A percentile compares a stretch with the other conserved stretches of the same genome.
These are phyloP conservation scores for Agriopis leucophaearia DNA, from an alignment of 2,888 invertebrate species.

Conservation along the genomic window DNA sequence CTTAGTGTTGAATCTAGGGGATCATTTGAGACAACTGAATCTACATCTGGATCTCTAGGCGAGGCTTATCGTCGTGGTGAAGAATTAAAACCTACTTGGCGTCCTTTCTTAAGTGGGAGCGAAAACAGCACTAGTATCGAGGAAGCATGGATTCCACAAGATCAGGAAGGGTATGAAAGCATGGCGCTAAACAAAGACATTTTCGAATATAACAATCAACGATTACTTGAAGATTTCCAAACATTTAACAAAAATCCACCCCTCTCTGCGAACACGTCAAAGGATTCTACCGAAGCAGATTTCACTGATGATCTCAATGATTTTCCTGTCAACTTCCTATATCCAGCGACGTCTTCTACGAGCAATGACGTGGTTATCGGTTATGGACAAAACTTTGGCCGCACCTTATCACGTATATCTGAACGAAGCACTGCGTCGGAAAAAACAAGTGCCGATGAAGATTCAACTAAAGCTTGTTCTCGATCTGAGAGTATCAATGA, in stretches of 20 bases:
- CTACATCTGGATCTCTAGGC: constrained; percentile 91
- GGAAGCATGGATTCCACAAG: constrained; percentile 93
- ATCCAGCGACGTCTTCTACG: constrained; percentile 88
- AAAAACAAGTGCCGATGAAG: constrained; percentile 94
- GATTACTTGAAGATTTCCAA: constrained; percentile 81
- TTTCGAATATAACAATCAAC: constrained; percentile 79
- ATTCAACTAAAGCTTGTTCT: constrained; percentile 94
- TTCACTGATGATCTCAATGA: constrained; percentile 92
- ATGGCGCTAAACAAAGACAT: constrained; percentile 80
- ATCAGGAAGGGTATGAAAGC: constrained; percentile 88
- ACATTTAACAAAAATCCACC: constrained; percentile 83
- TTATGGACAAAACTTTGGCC: constrained; percentile 91
- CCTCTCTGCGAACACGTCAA: constrained; percentile 79
- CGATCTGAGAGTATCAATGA: constrained; percentile 94
- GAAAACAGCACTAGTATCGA: constrained; percentile 95
- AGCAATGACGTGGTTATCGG: constrained; percentile 90
- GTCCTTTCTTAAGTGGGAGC: constrained; percentile 92
- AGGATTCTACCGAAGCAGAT: constrained; percentile 87
- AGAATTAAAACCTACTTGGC: constrained; percentile 93
- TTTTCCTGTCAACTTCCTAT: constrained; percentile 91
- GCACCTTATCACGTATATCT: constrained; percentile 94
- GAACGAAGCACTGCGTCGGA: constrained; percentile 96
- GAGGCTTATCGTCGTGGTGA: constrained; percentile 89
- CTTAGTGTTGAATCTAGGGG: constrained; percentile 90
- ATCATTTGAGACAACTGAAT: constrained; percentile 90